A percentile compares a stretch with the other conserved stretches of the same genome.
Conservation (phyloP, 2,797 vertebrate genomes). For the Protonibea diacanthus region DNA sequence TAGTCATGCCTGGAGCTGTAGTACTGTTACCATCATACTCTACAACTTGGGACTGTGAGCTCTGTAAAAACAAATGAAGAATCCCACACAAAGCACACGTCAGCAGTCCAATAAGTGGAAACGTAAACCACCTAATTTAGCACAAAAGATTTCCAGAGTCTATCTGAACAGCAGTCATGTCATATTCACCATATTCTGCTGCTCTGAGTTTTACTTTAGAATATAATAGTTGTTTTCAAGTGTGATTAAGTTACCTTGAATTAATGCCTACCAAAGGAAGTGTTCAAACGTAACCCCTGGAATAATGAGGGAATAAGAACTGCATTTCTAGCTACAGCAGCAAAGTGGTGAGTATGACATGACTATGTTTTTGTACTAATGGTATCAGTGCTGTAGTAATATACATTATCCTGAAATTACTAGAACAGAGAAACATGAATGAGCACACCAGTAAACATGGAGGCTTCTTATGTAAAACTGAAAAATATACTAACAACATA, state of each 20-base stretch:
- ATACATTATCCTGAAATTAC: neutral
- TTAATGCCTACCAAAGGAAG: no score
- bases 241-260: no score
- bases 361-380: neutral
- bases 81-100: neutral
- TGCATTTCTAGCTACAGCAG: neutral
- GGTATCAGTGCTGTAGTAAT: neutral
- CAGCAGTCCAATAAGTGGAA: neutral
- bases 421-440: neutral
- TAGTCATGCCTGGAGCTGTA: conserved; percentile 55
- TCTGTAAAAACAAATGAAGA: conserved; percentile 16
- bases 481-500: neutral
- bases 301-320: neutral
- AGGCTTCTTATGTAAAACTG: neutral
- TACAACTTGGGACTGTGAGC: conserved; percentile 30
- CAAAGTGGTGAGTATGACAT: neutral
- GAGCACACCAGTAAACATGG: neutral
- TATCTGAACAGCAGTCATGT: neutral
- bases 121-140: neutral
- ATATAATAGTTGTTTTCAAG: neutral
- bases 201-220: neutral
- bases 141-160: neutral
- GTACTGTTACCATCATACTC: conserved; percentile 59
- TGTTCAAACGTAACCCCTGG: neutral
- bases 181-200: neutral